Evolutionary conservation across 1,140 invertebrate genomes (phyloP), one percentile per base, ranked within the genome.

Genomic region (Eriosoma lanigerum): DNA sequence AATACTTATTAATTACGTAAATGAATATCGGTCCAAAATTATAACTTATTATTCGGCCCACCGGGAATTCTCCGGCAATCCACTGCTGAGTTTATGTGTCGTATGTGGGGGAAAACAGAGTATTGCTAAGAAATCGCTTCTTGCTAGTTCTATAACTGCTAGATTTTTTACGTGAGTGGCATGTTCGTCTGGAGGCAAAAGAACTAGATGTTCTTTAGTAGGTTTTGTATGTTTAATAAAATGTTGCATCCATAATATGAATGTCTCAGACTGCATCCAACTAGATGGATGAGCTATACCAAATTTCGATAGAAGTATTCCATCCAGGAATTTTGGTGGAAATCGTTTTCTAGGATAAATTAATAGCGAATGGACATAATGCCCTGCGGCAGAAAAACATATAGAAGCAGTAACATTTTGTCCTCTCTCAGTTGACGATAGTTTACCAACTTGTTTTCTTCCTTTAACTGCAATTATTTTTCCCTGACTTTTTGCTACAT

Each of bases 391-490:
- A 19, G 9, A 26, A 8, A 66, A n/a, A 66, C 29, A 38, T 10
- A 10, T n/a, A 44, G 38, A n/a, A 21, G n/a, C n/a, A 0, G 29
- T 66, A 0, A 66, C 62, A 66, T 66, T 38, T n/a, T n/a, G 29
- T 1, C 32, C 38, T 50, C 86, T 80, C 84, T 89, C 87, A 9
- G 83, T 85, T 21, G 86, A 87, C 9, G 85, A 87, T 13, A 87
- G 80, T 76, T 84, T 50, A 48, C 86, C 86, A 8, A 88, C 84
- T 84, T 88, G 85, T 81, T 85, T 85, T 24, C 81, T 75, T 44
- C 86, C 87, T 83, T 83, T 84, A 81, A 78, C 82, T 60, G 85
- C 84, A 26, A 89, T 81, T 66, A 89, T 83, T 82, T 87, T 88
- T 50, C 81, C 66, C 4, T 19, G 19, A 26, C 85, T 85, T 82